Evolutionary conservation across 2,888 invertebrate species (phyloP).

Genomic region (Auanema freiburgensis): DNA sequence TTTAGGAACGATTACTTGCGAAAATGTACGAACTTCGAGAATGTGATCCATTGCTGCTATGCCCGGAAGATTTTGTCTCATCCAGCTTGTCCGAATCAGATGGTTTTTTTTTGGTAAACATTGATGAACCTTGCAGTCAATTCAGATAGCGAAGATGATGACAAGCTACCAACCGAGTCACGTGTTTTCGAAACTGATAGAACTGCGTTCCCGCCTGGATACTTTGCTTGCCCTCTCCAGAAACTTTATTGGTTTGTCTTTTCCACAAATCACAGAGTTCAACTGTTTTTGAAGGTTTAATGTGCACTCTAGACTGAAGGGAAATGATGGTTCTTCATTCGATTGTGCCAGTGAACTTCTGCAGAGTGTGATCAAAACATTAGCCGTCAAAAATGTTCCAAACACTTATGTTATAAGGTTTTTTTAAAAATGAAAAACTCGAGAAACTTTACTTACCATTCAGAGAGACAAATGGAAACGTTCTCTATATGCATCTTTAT

Average conservation of each 20-base stretch:
- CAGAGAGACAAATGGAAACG: constrained; percentile 34
- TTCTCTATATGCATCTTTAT: constrained; percentile 53
- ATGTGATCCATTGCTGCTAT: constrained; percentile 31
- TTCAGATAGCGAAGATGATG: not conserved
- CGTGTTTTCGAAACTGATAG: constrained; percentile 19
- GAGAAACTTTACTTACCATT: constrained; percentile 3
- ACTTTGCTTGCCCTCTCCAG: constrained; percentile 75
- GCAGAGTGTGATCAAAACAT: not conserved
- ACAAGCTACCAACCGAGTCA: not conserved
- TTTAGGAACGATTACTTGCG: constrained; percentile 48
- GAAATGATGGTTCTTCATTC: not conserved
- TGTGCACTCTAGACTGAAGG: too few relatives aligned
- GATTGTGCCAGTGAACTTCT: not conserved
- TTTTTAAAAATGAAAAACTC: constrained; percentile 12
- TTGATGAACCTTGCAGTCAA: not conserved
- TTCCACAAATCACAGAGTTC: too few relatives aligned
- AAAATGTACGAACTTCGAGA: constrained; percentile 36
- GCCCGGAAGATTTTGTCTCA: constrained; percentile 17
- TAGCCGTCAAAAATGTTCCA: constrained; percentile 33
- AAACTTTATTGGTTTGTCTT: constrained; percentile 32
- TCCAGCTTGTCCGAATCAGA: constrained; percentile 1
- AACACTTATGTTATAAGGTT: constrained; percentile 41
- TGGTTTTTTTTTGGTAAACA: not conserved
- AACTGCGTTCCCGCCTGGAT: constrained; percentile 71
- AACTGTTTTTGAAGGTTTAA: not conserved